These are phyloP conservation scores for Psammodynastes pulverulentus DNA, from an alignment of 2,113 vertebrate species.

Conservation along the genomic window DNA sequence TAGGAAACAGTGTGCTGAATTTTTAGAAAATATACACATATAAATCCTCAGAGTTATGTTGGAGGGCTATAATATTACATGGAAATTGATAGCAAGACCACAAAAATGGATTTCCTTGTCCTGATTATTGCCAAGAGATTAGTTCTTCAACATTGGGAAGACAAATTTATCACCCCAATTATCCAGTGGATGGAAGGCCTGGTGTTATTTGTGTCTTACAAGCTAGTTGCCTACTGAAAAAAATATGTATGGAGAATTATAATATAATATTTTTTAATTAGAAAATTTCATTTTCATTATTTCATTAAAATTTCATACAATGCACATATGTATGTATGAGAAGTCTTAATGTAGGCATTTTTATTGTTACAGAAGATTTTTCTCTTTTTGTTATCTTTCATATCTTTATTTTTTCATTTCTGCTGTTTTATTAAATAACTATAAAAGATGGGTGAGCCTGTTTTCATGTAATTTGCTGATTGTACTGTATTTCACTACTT, in stretches of 20 bases:
- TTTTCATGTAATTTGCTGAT: conserved; percentile 62
- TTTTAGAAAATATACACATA: not conserved
- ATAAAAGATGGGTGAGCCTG: conserved; percentile 16
- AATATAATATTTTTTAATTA: not conserved
- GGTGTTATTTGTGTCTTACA: not conserved
- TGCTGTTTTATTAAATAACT: not conserved
- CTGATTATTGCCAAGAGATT: not conserved
- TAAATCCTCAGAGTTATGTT: not conserved
- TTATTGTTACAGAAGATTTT: not conserved
- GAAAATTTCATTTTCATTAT: not conserved
- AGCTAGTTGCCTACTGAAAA: not conserved
- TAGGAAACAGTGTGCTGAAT: not conserved
- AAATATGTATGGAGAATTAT: not conserved
- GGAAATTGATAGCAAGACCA: not conserved
- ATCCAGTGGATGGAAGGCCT: not conserved
- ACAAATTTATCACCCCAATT: not conserved
- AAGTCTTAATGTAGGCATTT: not conserved
- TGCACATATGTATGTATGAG: not conserved
- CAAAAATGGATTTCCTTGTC: not conserved
- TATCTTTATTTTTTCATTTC: not conserved
- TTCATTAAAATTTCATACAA: not conserved
- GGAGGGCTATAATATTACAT: not conserved
- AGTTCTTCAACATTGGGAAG: not conserved
- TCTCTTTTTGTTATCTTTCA: not conserved
- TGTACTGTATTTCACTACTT: conserved; percentile 32